Conservation (phyloP, 1,140 invertebrate species). For the Drosophila pectinifera region DNA sequence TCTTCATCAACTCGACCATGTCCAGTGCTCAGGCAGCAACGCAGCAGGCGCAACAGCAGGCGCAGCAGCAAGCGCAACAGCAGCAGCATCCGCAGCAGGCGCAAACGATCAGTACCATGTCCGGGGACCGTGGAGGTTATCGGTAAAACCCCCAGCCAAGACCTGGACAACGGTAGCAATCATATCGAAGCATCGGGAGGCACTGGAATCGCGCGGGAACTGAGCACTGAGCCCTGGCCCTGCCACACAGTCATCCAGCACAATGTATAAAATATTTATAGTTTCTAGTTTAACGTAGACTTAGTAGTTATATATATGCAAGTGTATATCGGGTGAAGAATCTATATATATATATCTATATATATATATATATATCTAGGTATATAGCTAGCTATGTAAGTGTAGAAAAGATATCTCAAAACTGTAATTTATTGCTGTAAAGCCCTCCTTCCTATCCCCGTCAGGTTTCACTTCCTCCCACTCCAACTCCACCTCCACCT, state of each 20-base stretch:
- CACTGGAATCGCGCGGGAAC: slow-evolving; percentile 11
- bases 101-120: slow-evolving; percentile 46
- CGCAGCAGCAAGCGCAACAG: slow-evolving; percentile 11
- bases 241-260: slow-evolving; percentile 22
- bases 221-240: slow-evolving; percentile 12
- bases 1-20: slow-evolving; percentile 61
- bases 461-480: slow-evolving; percentile 32
- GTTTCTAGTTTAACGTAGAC: slow-evolving; percentile 4
- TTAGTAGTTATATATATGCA: background rate
- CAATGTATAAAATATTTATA: slow-evolving; percentile 44
- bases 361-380: slow-evolving; percentile 25
- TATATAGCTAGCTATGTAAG: slow-evolving; percentile 30
- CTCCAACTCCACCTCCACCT: slow-evolving; percentile 7
- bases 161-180: slow-evolving; percentile 7
- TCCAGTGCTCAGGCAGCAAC: slow-evolving; percentile 47
- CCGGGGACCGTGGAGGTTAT: slow-evolving; percentile 58
- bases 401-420: slow-evolving; percentile 48
- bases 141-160: slow-evolving; percentile 55
- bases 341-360: slow-evolving; percentile 29
- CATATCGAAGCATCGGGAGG: slow-evolving; percentile 58
- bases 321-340: slow-evolving; percentile 8
- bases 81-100: slow-evolving; percentile 42
- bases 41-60: slow-evolving; percentile 26
- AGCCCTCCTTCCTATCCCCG: background rate
- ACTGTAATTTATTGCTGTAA: slow-evolving; percentile 40